Conservation (phyloP, 2,113 vertebrate genomes). For the Notarius lentiginosus region DNA sequence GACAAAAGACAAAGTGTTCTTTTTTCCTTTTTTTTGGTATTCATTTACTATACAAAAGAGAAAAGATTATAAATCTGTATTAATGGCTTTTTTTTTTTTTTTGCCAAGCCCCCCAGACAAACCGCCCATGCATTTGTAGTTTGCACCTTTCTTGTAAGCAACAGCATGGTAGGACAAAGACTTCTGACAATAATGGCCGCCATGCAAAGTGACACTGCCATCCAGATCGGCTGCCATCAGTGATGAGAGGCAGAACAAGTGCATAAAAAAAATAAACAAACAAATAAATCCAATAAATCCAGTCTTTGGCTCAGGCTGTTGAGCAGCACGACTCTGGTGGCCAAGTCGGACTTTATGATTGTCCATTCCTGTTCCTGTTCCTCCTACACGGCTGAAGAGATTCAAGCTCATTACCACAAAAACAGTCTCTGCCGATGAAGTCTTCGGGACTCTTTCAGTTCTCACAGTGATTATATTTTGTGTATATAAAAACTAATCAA, state of each 20-base stretch:
- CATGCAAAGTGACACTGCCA: constrained; percentile 58
- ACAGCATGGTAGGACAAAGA: constrained; percentile 82
- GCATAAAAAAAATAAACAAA: background rate
- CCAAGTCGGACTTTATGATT: background rate
- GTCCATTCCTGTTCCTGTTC: background rate
- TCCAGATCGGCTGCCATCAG: background rate
- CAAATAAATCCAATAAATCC: background rate
- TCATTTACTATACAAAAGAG: constrained; percentile 30
- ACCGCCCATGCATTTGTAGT: constrained; percentile 99
- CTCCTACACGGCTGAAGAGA: constrained; percentile 1
- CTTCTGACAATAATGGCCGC: constrained; percentile 57
- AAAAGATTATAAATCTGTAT: constrained; percentile 52
- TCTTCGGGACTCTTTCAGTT: background rate
- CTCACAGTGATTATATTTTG: background rate
- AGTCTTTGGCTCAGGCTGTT: constrained; percentile 22
- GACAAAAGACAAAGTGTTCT: constrained; percentile 69
- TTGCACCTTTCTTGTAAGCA: constrained; percentile 99
- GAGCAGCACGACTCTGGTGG: background rate
- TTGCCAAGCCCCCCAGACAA: constrained; percentile 85
- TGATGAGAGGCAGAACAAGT: background rate
- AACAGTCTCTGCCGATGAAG: constrained; percentile 11
- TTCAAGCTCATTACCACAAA: background rate
- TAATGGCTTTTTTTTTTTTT: constrained; percentile 63
- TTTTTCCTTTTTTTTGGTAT: constrained; percentile 11
- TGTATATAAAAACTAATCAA: background rate